Evolutionary conservation across 2,113 vertebrate species (phyloP), one percentile per base, ranked within the genome.

Genomic region (Sciurus niger): DNA sequence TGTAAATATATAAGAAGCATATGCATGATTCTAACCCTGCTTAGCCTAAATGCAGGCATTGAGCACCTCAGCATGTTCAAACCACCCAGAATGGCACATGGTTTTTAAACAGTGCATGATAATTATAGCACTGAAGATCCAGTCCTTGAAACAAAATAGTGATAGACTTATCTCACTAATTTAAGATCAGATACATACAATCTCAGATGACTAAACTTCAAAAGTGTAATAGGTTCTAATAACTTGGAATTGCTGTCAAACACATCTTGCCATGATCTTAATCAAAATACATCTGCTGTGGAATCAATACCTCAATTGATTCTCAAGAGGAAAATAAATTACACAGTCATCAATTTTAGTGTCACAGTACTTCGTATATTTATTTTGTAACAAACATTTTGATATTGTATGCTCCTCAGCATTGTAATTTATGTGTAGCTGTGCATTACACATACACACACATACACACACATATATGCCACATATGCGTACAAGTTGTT

Each of bases 231-330:
- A 85, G 8, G 82, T 34, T 93, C 89, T 89, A 93, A 90, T 94
- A 96, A 96, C 87, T 58, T 10, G 34, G 34, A 97, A 83, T 70
- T 6, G 68, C 53, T 96, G 80, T 95, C 90, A 97, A 97, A 79
- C 40, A 46, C 30, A 98, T 84, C 82, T 63, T 60, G 63, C 25
- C 22, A 18, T 85, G 68, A 95, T 95, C 92, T 96, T 97, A 95
- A 97, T 76, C 76, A 96, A 97, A 98, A 97, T 40, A 96, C 83
- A 97, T 97, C 80, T 87, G 94, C 73, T 91, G 17, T 80, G 40
- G 53, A 87, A 98, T 96, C 73, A 96, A 90, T 94, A 92, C 84
- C 48, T 86, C 60, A 90, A 89, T 1, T 96, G 96, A 96, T 37
- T 84, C 84, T 95, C 84, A 97, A 97, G 93, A 89, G 65, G 93